phyloP scores from a whole-genome alignment of 2,113 vertebrate genomes.

The Bucco capensis region DNA sequence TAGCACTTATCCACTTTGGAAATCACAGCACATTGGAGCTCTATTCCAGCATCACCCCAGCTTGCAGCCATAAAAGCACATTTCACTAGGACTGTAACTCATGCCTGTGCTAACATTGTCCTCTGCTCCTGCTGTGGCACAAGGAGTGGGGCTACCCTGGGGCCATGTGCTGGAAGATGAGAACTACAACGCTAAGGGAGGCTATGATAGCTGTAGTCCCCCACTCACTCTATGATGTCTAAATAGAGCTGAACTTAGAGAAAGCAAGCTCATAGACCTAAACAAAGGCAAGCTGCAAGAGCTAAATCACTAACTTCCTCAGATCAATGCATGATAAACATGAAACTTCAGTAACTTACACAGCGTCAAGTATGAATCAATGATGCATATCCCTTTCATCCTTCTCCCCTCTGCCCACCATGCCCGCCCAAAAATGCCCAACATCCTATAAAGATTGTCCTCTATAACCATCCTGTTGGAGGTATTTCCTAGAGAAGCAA shows the following conservation, averaged over 20 bases:
- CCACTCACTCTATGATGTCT: not conserved
- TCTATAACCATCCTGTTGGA: not conserved
- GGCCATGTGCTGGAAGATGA: not conserved
- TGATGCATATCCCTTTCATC: too few species aligned
- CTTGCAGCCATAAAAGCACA: not conserved
- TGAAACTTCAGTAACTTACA: not conserved
- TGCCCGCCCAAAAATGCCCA: not conserved
- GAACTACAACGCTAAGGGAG: not conserved
- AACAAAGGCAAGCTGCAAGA: not conserved
- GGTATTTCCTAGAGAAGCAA: not conserved
- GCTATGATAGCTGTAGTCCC: not conserved
- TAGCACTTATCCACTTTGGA: conserved; percentile 3
- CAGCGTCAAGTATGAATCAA: not conserved
- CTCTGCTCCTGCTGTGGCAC: not conserved
- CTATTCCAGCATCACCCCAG: not conserved
- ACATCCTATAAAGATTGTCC: not conserved
- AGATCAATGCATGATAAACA: not conserved
- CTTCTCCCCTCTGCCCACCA: too few species aligned
- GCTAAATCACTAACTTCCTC: not conserved
- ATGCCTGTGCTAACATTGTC: not conserved
- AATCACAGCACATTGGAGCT: not conserved
- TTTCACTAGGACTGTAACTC: not conserved
- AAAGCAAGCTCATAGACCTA: not conserved
- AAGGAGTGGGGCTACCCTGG: not conserved
- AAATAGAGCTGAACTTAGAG: not conserved